These are phyloP conservation scores for Paelopatides confundens DNA, from an alignment of 53 echinoderm and acorn worm genomes.

Conservation along the genomic window DNA sequence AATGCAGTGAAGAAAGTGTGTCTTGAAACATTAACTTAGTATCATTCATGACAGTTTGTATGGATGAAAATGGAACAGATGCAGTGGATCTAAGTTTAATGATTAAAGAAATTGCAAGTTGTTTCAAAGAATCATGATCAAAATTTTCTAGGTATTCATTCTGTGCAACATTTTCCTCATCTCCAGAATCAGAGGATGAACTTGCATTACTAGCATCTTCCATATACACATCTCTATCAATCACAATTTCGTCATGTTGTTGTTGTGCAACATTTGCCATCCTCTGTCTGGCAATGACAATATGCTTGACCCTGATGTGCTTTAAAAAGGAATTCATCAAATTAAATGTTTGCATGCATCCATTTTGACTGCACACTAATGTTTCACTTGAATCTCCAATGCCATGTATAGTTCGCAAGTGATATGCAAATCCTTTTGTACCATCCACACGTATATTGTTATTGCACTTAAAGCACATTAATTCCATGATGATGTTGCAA, in stretches of 20 bases:
- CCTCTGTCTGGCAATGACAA: no score
- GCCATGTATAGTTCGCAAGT: no score
- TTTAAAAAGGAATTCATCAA: constrained; percentile 50
- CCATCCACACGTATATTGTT: no score
- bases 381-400: no score
- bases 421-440: no score
- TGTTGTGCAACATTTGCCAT: no score
- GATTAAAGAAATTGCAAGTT: constrained; percentile 26
- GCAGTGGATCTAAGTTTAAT: constrained; percentile 30
- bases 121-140: constrained; percentile 3
- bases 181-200: no score
- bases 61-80: constrained; percentile 31
- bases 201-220: no score
- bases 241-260: neutral
- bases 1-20: constrained; percentile 36
- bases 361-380: constrained; percentile 33
- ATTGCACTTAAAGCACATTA: no score
- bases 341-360: constrained; percentile 37
- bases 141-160: neutral
- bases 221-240: neutral
- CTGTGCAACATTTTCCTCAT: no score
- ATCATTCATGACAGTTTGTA: constrained; percentile 39
- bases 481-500: no score
- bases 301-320: no score
- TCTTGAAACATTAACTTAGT: constrained; percentile 48